Percentiles rank a stretch among this genome's conserved stretches.
Evolutionary conservation across 64 coral and sea anemone genomes (phyloP).

Genomic region (Astreopora myriophthalma): DNA sequence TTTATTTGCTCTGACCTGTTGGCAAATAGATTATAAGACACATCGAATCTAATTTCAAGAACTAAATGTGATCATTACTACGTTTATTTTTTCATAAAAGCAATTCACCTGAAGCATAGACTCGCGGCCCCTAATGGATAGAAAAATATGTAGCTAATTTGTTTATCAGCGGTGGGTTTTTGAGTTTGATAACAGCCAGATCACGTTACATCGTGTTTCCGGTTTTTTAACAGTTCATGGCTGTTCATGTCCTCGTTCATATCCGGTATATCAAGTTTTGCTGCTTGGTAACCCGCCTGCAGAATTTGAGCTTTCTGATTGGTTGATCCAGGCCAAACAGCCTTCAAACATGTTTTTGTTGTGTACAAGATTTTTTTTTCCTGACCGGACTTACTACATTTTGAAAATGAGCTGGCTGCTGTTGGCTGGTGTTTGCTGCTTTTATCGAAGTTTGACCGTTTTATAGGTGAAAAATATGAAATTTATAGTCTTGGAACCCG

Average conservation of each 20-base stretch:
- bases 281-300: slow-evolving; percentile 32
- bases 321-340: slow-evolving; percentile 15
- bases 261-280: slow-evolving; percentile 77
- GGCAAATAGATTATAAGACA: too few relatives aligned
- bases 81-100: too few relatives aligned
- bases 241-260: neutral
- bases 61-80: too few relatives aligned
- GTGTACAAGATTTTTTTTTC: slow-evolving; percentile 9
- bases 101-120: too few relatives aligned
- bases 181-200: neutral
- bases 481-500: slow-evolving; percentile 51
- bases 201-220: slow-evolving; percentile 34
- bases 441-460: neutral
- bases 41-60: too few relatives aligned
- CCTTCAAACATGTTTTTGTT: slow-evolving; percentile 46
- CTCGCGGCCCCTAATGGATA: too few relatives aligned
- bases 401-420: neutral
- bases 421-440: slow-evolving; percentile 1
- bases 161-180: too few relatives aligned
- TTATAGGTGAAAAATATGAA: slow-evolving; percentile 33
- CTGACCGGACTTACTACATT: slow-evolving; percentile 48
- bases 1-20: too few relatives aligned
- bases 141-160: too few relatives aligned
- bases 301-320: slow-evolving; percentile 46
- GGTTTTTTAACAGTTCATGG: neutral